Base-by-base conservation (phyloP, 2,113 vertebrate species). In the Potamarius usumacintae region DNA sequence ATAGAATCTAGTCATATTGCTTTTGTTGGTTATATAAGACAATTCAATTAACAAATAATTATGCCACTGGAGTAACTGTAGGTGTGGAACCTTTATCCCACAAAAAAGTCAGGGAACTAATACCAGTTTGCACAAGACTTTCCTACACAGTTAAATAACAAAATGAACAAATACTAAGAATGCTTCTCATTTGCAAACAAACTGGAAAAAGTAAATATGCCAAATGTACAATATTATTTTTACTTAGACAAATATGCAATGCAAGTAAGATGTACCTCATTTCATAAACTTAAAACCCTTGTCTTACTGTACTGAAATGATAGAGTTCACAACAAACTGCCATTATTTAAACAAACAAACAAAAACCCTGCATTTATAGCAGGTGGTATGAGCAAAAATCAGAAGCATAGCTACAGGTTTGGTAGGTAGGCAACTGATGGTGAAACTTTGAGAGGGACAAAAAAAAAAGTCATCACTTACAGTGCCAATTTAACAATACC, bases 181-280 rank as follows among this genome's bases (percentile, higher is more conserved):
- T 22, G 57, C 53, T 20, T 27, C 50, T 65, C 20, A 62, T 78
- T 57, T 69, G 50, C 17, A 86, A 79, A 79, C 22, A 65, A 4
- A 55, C 17, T 71, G 11, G 0, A 71, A 58, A 85, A 63, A 55
- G 42, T 65, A 84, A 86, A 85, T 72, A 86, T 88, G n/a, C 27
- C 30, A 82, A 63, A 86, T 65, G n/a, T 30, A 86, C 85, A 84
- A 84, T 80, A 86, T 52, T 58, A 65, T 58, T 76, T 79, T 82
- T 85, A 78, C 60, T 77, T 17, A 50, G 65, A 57, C 55, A 79
- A 83, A 69, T 83, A 89, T 79, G 69, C 82, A 76, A 22, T 79
- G 69, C 67, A 90, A 22, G 34, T 48, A 17, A 74, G 7, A 20
- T 71, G 71, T 10, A 20, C 8, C 14, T 34, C n/a, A 34, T 30